These are phyloP conservation scores for Andrena minutula DNA, from an alignment of 2,888 invertebrate genomes.

Conservation along the genomic window DNA sequence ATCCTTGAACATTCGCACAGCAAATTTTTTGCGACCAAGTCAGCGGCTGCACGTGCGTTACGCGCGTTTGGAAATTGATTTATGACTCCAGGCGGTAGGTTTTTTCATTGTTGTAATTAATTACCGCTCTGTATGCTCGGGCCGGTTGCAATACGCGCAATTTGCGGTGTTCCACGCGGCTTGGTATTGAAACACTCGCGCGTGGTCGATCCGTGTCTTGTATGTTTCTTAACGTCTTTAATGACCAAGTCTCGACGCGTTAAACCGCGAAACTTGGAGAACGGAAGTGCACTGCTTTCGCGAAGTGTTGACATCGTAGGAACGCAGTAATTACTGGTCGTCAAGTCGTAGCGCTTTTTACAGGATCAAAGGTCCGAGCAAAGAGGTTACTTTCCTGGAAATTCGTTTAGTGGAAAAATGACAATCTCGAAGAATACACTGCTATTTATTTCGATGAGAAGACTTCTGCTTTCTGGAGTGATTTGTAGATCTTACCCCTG, in stretches of 20 bases:
- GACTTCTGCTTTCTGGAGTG: too few relatives aligned
- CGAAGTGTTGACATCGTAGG: background rate
- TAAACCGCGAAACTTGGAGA: constrained; percentile 11
- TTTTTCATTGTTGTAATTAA: background rate
- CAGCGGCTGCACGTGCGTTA: background rate
- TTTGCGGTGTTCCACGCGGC: background rate
- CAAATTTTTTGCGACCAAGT: background rate
- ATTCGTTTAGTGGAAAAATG: background rate
- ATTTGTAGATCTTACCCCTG: too few relatives aligned
- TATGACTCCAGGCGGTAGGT: background rate
- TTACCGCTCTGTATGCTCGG: background rate
- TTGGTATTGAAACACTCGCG: background rate
- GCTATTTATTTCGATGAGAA: too few relatives aligned
- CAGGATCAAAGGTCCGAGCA: too few relatives aligned
- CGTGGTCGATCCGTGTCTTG: background rate
- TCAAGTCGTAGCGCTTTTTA: background rate
- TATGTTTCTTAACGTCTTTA: constrained; percentile 7
- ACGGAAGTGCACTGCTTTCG: background rate
- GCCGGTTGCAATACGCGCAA: background rate
- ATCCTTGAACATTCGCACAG: background rate
- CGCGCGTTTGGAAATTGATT: constrained; percentile 1
- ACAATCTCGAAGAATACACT: too few relatives aligned
- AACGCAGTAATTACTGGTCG: background rate
- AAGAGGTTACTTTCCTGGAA: background rate
- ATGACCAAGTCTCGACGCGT: constrained; percentile 4